Evolutionary conservation across 1,140 invertebrate species (phyloP), one percentile per base, ranked within the genome.

Genomic region (Anadara kagoshimensis): DNA sequence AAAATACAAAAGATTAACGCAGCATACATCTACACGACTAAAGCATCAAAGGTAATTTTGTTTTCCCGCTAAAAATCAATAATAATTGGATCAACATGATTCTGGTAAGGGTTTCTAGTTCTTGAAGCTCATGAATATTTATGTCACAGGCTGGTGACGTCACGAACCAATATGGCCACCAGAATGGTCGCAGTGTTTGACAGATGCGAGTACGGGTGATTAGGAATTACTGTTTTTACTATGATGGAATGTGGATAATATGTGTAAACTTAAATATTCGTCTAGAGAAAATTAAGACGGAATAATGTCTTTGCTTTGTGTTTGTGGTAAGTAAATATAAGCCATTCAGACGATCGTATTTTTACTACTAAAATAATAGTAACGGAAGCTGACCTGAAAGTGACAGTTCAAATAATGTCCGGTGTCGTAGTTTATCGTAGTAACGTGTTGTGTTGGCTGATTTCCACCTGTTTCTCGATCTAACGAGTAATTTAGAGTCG

Each of bases 101-200:
- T n/a, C n/a, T n/a, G n/a, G n/a, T n/a, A n/a, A n/a, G n/a, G n/a
- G n/a, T n/a, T n/a, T n/a, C n/a, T n/a, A n/a, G n/a, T n/a, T n/a
- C n/a, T n/a, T n/a, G n/a, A n/a, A n/a, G n/a, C n/a, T n/a, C n/a
- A 64, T 64, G 61, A 64, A 64, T 64, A 64, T 64, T 64, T 51
- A 64, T 64, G 61, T n/a, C n/a, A 64, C 51, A 49, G 61, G 51
- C 44, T 49, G 18, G 61, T 64, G 61, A 64, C 61, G 61, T 64
- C 61, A 64, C 45, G 61, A 64, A 64, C 47, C 61, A 64, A 64
- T 44, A 64, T 64, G 61, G 61, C 61, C 22, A n/a, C n/a, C n/a
- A 26, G 29, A 7, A 29, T 26, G 41, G 61, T 64, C 61, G 51
- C 61, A 49, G 61, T 51, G 12, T 26, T 29, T 64, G 61, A 64